phyloP scores from a whole-genome alignment of 2,797 vertebrate species.

The Arremon brunneinucha region DNA sequence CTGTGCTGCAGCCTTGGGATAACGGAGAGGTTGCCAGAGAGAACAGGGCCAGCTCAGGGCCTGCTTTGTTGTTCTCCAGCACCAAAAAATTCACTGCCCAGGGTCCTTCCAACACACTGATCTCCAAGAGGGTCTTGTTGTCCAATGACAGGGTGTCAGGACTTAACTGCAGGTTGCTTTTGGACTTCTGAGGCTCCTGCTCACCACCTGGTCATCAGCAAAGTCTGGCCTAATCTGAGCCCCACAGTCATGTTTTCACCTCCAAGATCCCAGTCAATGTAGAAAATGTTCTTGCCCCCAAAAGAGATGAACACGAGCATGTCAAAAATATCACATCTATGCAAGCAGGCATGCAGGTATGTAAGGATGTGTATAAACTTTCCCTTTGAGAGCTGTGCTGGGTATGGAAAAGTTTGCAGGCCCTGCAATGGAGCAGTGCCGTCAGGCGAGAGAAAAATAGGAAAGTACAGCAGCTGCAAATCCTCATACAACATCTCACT shows the following conservation, averaged over 20 bases:
- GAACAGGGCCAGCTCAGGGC: background rate
- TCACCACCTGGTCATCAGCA: background rate
- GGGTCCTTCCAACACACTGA: rapidly evolving
- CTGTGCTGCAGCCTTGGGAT: background rate
- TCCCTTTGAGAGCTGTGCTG: background rate
- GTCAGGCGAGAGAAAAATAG: slow-evolving; percentile 6
- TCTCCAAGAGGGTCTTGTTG: background rate
- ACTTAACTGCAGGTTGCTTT: background rate
- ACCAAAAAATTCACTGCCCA: background rate
- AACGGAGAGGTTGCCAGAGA: background rate
- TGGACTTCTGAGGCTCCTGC: background rate
- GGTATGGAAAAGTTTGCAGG: background rate
- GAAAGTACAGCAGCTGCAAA: slow-evolving; percentile 80
- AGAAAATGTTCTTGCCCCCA: background rate
- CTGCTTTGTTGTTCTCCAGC: rapidly evolving
- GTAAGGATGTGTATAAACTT: background rate
- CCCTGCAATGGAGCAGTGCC: background rate
- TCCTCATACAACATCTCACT: slow-evolving; percentile 85
- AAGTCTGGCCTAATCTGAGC: background rate
- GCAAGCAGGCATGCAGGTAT: background rate
- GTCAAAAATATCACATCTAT: background rate
- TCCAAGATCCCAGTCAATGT: background rate
- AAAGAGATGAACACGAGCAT: background rate
- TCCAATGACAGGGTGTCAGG: rapidly evolving
- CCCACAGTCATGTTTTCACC: background rate